Evolutionary conservation across 2,888 invertebrate genomes (phyloP), one percentile per base, ranked within the genome.

Genomic region (Eumacrocentrus americanus): DNA sequence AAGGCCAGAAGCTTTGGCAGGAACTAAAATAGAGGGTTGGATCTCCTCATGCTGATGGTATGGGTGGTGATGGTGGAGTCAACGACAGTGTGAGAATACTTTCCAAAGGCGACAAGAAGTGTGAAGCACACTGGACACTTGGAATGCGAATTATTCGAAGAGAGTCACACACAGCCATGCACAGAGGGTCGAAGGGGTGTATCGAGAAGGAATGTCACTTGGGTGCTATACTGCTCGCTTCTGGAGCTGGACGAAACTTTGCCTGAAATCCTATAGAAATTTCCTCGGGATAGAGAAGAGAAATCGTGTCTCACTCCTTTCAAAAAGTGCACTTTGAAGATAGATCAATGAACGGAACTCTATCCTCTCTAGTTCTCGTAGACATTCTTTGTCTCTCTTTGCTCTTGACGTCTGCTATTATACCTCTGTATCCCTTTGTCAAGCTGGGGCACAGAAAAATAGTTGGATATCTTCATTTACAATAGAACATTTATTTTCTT

Each of bases 161-260:
- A 11, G 23, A 34, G 25, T 18, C 5, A 29, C 5, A 29, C 5
- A 29, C 5, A 29, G n/a, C n/a, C n/a, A n/a, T n/a, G n/a, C n/a
- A n/a, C 4, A 29, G 34, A 42, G 54, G 29, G 54, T 54, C 37
- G 34, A 44, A 16, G 44, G 42, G 20, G 22, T 46, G 29, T 4
- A 29, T 29, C 29, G 29, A n/a, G n/a, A 54, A 54, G 54, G 54
- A 54, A 54, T 44, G 44, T 54, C 54, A 54, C 34, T 54, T 54
- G 54, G n/a, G 44, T 11, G 11, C 40, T 23, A 5, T 25, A 25
- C 46, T 25, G 4, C 20, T 23, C 38, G 12, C 40, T 38, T 38
- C 40, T 40, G 23, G 37, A 18, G 20, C 25, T 22, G 53, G 22
- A 40, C 40, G 29, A 54, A 54, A 54, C 54, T 54, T 29, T 50